A percentile compares a stretch with the other conserved stretches of the same genome.
Conservation (phyloP, 2,888 invertebrate genomes). For the Cryptocephalus primarius region DNA sequence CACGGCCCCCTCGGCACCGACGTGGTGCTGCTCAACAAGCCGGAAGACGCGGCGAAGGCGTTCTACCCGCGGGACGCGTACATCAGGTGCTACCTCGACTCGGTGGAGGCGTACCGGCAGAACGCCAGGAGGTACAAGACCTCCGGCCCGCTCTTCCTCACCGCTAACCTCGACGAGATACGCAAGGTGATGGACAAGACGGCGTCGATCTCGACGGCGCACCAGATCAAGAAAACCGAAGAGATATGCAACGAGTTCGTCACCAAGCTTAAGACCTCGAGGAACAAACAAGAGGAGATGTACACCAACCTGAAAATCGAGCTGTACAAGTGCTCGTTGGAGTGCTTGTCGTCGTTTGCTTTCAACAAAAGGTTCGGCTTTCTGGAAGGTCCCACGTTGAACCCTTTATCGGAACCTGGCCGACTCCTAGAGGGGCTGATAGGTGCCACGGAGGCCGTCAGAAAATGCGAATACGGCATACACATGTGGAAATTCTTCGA, state of each 20-base stretch:
- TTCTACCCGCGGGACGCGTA: conserved; percentile 52
- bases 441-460: conserved; percentile 47
- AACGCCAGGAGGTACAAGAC: conserved; percentile 44
- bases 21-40: conserved; percentile 51
- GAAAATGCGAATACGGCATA: conserved; percentile 39
- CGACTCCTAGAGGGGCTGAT: conserved; percentile 47
- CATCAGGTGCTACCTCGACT: conserved; percentile 50
- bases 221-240: conserved; percentile 25
- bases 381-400: conserved; percentile 40
- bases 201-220: not conserved
- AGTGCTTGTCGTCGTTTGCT: conserved; percentile 47
- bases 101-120: conserved; percentile 51
- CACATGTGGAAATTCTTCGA: conserved; percentile 54
- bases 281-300: conserved; percentile 55
- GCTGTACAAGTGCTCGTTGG: conserved; percentile 57
- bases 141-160: conserved; percentile 43
- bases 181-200: conserved; percentile 40
- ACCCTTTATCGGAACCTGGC: conserved; percentile 44
- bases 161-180: conserved; percentile 39
- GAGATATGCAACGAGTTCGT: conserved; percentile 35
- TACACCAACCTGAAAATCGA: conserved; percentile 45
- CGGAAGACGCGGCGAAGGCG: conserved; percentile 52
- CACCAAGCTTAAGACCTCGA: conserved; percentile 41
- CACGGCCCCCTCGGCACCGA: conserved; percentile 53
- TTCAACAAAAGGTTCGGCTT: conserved; percentile 54